Percentiles rank a stretch among this genome's conserved stretches.
These are phyloP conservation scores for Sphaeridia pumilis DNA, from an alignment of 2,888 invertebrate genomes.

Conservation along the genomic window DNA sequence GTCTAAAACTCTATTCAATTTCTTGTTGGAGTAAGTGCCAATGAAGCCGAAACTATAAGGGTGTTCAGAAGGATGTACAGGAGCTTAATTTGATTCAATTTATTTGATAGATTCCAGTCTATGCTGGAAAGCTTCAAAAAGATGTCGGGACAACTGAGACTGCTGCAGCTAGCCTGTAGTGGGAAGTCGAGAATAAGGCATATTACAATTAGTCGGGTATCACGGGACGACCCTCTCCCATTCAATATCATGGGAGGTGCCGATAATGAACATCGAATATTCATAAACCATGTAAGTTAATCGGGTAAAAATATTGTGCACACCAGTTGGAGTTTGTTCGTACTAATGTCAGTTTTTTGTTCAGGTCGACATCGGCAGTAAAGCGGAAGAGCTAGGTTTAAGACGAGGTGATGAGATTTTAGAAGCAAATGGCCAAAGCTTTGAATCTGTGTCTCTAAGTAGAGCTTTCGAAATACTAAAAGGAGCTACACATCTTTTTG, in stretches of 20 bases:
- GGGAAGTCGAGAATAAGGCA: constrained; percentile 89
- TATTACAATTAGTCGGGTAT: constrained; percentile 80
- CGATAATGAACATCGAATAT: constrained; percentile 84
- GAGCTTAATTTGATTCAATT: not conserved
- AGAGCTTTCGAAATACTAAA: constrained; percentile 85
- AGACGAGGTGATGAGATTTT: constrained; percentile 96
- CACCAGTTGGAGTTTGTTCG: not conserved
- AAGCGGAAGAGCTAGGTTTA: constrained; percentile 89
- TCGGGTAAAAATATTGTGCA: no score
- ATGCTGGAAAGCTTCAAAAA: constrained; percentile 30
- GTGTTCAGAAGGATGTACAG: not conserved
- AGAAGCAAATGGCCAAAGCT: constrained; percentile 94
- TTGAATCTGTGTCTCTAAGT: constrained; percentile 81
- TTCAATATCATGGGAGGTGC: constrained; percentile 90
- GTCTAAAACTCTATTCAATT: constrained; percentile 91
- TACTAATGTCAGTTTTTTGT: not conserved
- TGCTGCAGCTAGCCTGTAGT: constrained; percentile 92
- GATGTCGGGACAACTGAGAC: constrained; percentile 42
- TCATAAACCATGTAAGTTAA: constrained; percentile 61
- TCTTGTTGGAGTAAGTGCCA: constrained; percentile 39
- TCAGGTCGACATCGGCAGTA: constrained; percentile 74
- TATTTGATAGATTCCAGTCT: constrained; percentile 27
- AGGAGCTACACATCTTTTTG: constrained; percentile 87
- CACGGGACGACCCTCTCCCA: constrained; percentile 77
- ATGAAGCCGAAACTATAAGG: not conserved